phyloP scores from a whole-genome alignment of 2,888 invertebrate genomes.

The Netelia fuscicornis region DNA sequence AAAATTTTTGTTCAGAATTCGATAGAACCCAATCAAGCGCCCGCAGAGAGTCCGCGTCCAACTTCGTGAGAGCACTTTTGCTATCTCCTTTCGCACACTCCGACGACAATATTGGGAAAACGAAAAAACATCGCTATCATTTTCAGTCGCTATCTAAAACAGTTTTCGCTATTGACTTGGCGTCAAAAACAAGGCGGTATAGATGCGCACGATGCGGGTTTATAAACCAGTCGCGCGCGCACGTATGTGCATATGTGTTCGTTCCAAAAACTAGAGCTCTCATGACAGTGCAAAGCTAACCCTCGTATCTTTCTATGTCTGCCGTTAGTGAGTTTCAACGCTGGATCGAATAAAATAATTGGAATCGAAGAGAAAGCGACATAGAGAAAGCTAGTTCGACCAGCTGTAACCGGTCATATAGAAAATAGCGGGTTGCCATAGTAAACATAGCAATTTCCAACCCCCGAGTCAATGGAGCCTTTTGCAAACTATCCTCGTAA shows the following conservation, averaged over 20 bases:
- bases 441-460: conserved; percentile 82
- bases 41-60: neutral
- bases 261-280: conserved; percentile 3
- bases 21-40: conserved; percentile 46
- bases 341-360: conserved; percentile 47
- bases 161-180: conserved; percentile 77
- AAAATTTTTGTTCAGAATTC: conserved; percentile 38
- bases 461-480: conserved; percentile 72
- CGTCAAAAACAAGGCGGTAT: conserved; percentile 25
- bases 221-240: neutral
- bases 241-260: neutral
- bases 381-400: conserved; percentile 62
- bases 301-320: conserved; percentile 28
- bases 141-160: conserved; percentile 77
- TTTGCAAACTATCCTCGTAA: conserved; percentile 36
- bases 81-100: neutral
- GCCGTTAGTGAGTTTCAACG: conserved; percentile 23
- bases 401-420: conserved; percentile 66
- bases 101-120: conserved; percentile 61
- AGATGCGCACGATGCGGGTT: neutral
- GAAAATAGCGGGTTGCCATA: conserved; percentile 82
- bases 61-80: neutral
- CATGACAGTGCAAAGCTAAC: conserved; percentile 24
- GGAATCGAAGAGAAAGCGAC: conserved; percentile 30
- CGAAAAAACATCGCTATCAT: conserved; percentile 77